Evolutionary conservation across 2,888 invertebrate genomes (phyloP).

Genomic region (Anthrax anthrax): DNA sequence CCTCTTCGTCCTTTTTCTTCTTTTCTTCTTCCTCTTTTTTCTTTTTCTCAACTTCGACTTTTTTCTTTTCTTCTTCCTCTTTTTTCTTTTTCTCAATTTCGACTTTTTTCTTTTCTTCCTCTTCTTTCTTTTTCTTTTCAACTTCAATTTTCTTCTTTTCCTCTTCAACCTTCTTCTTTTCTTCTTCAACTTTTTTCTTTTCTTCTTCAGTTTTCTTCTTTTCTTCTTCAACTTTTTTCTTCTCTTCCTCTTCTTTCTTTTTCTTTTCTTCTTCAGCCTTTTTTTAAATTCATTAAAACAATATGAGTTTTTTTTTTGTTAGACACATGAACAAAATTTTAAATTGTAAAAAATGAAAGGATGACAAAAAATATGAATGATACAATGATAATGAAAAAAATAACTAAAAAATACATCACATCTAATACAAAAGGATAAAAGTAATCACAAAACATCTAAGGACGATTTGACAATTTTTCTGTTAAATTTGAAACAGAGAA

Average conservation of each 20-base stretch:
- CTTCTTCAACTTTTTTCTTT: constrained; percentile 26
- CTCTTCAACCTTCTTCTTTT: constrained; percentile 38
- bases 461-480: too few relatives aligned
- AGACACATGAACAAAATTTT: too few relatives aligned
- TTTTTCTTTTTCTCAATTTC: constrained; percentile 16
- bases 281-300: constrained; percentile 4
- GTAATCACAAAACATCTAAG: too few relatives aligned
- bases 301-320: too few relatives aligned
- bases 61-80: constrained; percentile 24
- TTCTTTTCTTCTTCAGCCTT: constrained; percentile 19
- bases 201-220: constrained; percentile 37
- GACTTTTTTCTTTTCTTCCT: constrained; percentile 16
- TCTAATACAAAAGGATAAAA: too few relatives aligned
- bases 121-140: constrained; percentile 11
- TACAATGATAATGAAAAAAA: constrained; percentile 1
- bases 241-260: too few relatives aligned
- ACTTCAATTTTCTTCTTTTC: constrained; percentile 16
- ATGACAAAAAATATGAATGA: too few relatives aligned
- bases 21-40: constrained; percentile 36
- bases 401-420: neutral
- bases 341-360: too few relatives aligned
- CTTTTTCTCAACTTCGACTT: constrained; percentile 25
- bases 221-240: constrained; percentile 21
- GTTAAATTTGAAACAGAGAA: too few relatives aligned
- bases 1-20: constrained; percentile 36